Evolutionary conservation across 2,888 invertebrate species (phyloP).

Genomic region (Noctuana brunneofusca): DNA sequence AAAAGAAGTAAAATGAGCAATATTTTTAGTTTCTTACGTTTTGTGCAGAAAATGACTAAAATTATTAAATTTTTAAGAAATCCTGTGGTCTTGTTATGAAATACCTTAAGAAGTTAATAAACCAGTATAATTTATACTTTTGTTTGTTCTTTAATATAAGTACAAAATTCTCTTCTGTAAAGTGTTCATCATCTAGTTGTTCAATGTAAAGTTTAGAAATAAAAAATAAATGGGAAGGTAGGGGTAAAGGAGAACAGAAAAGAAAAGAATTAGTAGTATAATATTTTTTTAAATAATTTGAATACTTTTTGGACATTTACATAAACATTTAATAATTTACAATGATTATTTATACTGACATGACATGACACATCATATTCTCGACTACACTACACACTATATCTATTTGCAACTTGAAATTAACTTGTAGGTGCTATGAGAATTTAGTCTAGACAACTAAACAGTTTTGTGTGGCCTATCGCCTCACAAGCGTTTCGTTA

Average conservation of each 20-base stretch:
- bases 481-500: slow-evolving; percentile 71
- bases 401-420: slow-evolving; percentile 78
- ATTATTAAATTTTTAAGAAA: no score
- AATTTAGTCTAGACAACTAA: slow-evolving; percentile 77
- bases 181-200: no score
- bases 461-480: slow-evolving; percentile 68
- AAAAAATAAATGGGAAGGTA: slow-evolving; percentile 46
- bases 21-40: no score
- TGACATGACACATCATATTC: slow-evolving; percentile 80
- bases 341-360: slow-evolving; percentile 82
- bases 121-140: background rate
- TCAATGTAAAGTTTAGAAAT: slow-evolving; percentile 12
- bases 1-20: no score
- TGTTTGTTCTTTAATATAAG: background rate
- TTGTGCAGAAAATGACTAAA: no score
- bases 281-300: slow-evolving; percentile 82
- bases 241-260: slow-evolving; percentile 70
- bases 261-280: slow-evolving; percentile 75
- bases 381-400: slow-evolving; percentile 78
- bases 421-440: slow-evolving; percentile 78
- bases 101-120: background rate
- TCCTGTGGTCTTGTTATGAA: no score
- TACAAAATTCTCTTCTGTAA: background rate
- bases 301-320: slow-evolving; percentile 84
- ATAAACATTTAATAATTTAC: slow-evolving; percentile 84